Evolutionary conservation across 1,140 invertebrate species (phyloP).

Genomic region (Kradibia gibbosae): DNA sequence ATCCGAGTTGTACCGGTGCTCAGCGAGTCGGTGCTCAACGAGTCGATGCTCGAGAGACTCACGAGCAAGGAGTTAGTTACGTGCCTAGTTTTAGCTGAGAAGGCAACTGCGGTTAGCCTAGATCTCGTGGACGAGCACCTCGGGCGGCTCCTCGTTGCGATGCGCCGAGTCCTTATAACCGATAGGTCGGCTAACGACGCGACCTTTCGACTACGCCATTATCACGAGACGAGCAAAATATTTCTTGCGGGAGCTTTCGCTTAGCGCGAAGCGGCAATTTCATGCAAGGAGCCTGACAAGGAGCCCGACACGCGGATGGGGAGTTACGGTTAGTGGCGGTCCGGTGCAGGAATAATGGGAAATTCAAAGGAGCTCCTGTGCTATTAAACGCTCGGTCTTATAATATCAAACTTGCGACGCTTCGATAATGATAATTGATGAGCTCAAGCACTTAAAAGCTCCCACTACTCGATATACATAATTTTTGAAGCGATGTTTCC

Average conservation of each 20-base stretch:
- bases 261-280: background rate
- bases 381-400: no score
- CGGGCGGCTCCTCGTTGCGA: background rate
- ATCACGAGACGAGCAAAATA: background rate
- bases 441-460: no score
- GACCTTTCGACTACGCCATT: background rate
- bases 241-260: background rate
- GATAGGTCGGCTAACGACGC: background rate
- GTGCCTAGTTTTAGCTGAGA: constrained; percentile 9
- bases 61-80: constrained; percentile 49
- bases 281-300: background rate
- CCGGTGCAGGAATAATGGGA: no score
- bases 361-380: no score
- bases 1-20: background rate
- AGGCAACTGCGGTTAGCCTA: constrained; percentile 47
- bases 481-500: background rate
- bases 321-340: no score
- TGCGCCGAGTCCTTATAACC: background rate
- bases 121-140: constrained; percentile 21
- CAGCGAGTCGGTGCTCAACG: no score
- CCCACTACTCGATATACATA: no score
- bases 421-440: no score
- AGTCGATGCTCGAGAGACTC: background rate
- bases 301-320: no score
- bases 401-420: no score